phyloP scores from a whole-genome alignment of 2,797 vertebrate species.

The Brachyalestes nurse region DNA sequence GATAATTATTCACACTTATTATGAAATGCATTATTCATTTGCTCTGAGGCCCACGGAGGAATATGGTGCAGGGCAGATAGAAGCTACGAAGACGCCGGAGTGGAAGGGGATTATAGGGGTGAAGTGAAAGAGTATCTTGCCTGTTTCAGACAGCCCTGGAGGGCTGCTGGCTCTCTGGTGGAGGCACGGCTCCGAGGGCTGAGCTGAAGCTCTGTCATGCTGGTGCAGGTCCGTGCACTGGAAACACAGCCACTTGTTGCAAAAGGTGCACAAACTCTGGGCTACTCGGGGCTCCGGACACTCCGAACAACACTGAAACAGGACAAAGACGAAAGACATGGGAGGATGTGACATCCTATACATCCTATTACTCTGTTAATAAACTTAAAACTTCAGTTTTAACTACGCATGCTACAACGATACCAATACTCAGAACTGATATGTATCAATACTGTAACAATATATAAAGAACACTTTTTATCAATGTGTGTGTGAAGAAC shows the following conservation, averaged over 20 bases:
- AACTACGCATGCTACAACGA: too few relatives aligned
- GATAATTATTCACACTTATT: constrained; percentile 65
- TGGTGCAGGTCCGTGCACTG: constrained; percentile 83
- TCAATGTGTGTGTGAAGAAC: too few relatives aligned
- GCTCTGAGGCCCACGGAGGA: constrained; percentile 55
- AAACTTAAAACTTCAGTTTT: background rate
- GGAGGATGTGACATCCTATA: background rate
- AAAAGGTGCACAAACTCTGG: constrained; percentile 82
- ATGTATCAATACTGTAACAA: too few relatives aligned
- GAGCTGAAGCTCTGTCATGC: constrained; percentile 69
- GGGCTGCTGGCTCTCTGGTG: constrained; percentile 71
- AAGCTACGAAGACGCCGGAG: constrained; percentile 21
- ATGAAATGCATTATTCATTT: constrained; percentile 73
- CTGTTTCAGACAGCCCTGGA: constrained; percentile 64
- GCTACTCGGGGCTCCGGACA: constrained; percentile 78
- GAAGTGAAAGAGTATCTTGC: constrained; percentile 34
- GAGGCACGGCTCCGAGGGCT: constrained; percentile 67
- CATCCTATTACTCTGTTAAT: background rate
- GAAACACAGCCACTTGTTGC: constrained; percentile 86
- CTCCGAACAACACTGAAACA: constrained; percentile 78
- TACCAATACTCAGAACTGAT: too few relatives aligned
- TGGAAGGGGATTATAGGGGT: constrained; percentile 25
- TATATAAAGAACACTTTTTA: too few relatives aligned
- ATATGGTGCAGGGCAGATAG: constrained; percentile 19
- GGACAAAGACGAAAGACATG: background rate